Evolutionary conservation across 2,888 invertebrate species (phyloP), one percentile per base, ranked within the genome.

Genomic region (Tinea pellionella): DNA sequence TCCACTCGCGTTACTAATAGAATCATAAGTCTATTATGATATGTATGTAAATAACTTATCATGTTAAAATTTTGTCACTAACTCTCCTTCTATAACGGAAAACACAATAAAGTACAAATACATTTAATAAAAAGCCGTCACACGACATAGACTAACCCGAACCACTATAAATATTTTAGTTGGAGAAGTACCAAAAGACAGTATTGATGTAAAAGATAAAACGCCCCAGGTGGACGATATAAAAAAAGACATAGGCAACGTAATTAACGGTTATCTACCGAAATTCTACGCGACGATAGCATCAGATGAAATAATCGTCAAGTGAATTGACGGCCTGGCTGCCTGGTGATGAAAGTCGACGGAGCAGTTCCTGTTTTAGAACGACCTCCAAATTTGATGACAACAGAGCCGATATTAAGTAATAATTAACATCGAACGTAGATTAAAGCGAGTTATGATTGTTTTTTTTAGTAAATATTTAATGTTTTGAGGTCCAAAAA

Each of bases 211-310:
- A 16, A 30, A 57, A 57, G 72, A 71, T 70, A 70, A 67, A 61
- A 63, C 73, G 60, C 71, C 65, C 63, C 72, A 67, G 73, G 73
- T 67, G 72, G 65, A 65, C 47, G 62, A 67, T 64, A 64, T 69
- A 72, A 73, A 69, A 72, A 72, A 66, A 69, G 69, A 69, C 67
- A 66, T 64, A 63, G 62, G 18, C 47, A 13, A 61, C 61, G 65
- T 65, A 65, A 67, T 67, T 65, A 67, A 67, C 64, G 63, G 62
- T 65, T 59, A 59, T 59, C 59, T 59, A 13, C 24, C 15, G 16
- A 59, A 47, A 19, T 41, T 32, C 11, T 19, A 16, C 41, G 59
- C 59, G 37, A 16, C 51, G 59, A 61, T 61, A 61, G 37, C 57
- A 62, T 59, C 62, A 56, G 57, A 61, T 61, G 61, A 58, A 59